Percentiles rank a stretch among this genome's conserved stretches.
These are phyloP conservation scores for Antheraea pernyi DNA, from an alignment of 1,140 invertebrate species.

Conservation along the genomic window DNA sequence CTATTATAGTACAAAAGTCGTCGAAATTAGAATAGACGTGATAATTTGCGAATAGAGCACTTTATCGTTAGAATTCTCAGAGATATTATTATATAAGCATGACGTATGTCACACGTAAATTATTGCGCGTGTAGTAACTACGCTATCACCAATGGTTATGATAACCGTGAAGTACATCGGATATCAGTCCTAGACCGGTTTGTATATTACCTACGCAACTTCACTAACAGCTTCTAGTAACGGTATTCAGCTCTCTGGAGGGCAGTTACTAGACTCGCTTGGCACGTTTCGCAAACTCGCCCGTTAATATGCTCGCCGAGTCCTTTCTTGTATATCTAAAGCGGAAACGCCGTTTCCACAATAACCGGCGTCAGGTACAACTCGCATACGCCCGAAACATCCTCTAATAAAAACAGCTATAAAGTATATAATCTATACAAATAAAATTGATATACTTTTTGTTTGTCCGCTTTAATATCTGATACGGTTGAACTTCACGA, in stretches of 20 bases:
- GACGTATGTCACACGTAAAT: constrained; percentile 9
- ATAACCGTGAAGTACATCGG: constrained; percentile 35
- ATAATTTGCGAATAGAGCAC: not conserved
- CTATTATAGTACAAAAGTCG: not conserved
- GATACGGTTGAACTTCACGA: no score
- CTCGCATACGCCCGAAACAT: not conserved
- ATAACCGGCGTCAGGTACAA: not conserved
- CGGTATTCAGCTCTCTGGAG: constrained; percentile 45
- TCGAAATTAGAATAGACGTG: not conserved
- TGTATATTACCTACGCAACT: constrained; percentile 54
- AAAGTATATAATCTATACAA: no score
- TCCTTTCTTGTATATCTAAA: constrained; percentile 34
- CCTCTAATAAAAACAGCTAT: not conserved
- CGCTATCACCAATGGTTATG: constrained; percentile 34
- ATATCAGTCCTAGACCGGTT: constrained; percentile 51
- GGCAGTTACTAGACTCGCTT: constrained; percentile 32
- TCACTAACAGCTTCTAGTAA: constrained; percentile 51
- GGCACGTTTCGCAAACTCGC: constrained; percentile 46
- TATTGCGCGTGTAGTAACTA: constrained; percentile 19
- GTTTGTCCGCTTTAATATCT: no score
- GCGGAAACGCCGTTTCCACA: constrained; percentile 39
- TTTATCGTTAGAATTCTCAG: not conserved
- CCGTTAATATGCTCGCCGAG: constrained; percentile 32
- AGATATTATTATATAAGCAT: constrained; percentile 8
- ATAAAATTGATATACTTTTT: no score